Base-by-base conservation (phyloP, 2,888 invertebrate species). In the Heteromurus nitidus region DNA sequence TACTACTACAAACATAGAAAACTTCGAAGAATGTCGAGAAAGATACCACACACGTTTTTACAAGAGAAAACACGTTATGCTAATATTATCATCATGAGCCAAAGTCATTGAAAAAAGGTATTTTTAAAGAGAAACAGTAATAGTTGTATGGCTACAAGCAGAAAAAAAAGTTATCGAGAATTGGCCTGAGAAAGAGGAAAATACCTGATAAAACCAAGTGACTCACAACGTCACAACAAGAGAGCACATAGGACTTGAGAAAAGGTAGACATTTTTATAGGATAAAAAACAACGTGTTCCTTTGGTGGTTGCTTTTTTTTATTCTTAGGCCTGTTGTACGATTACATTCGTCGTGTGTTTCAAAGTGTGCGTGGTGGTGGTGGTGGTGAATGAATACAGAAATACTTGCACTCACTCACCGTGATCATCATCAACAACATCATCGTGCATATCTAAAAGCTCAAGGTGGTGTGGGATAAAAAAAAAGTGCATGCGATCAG, bases 31-130 rank as follows among this genome's bases (percentile, higher is more conserved):
- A 36, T 36, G 36, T 7, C 36, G 36, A 36, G 36, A 5, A 36
- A 36, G 13, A 36, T 5, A n/a, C 7, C 30, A 60, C 60, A 60
- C 28, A 22, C 42, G 58, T 28, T 44, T 55, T 68, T 30, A 58
- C 44, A n/a, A n/a, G 50, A 75, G 65, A 68, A 60, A 67, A 74
- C 65, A 60, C 68, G 76, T 76, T 72, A 80, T 80, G 80, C 80
- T 80, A 72, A 80, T 80, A 67, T 80, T 58, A 60, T 44, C 69
- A 70, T 70, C 36, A 65, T 50, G 36, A 58, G 67, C 42, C 64
- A n/a, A 28, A 60, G 55, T 60, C 18, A 28, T 16, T 28, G 30
- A 30, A 47, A 67, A 50, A 44, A 28, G 44, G 44, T 67, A 47
- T 50, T 47, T 67, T 67, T 50, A 67, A 50, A 65, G 5, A 47